Evolutionary conservation across 2,888 invertebrate genomes (phyloP).

Genomic region (Nudaria mundana): DNA sequence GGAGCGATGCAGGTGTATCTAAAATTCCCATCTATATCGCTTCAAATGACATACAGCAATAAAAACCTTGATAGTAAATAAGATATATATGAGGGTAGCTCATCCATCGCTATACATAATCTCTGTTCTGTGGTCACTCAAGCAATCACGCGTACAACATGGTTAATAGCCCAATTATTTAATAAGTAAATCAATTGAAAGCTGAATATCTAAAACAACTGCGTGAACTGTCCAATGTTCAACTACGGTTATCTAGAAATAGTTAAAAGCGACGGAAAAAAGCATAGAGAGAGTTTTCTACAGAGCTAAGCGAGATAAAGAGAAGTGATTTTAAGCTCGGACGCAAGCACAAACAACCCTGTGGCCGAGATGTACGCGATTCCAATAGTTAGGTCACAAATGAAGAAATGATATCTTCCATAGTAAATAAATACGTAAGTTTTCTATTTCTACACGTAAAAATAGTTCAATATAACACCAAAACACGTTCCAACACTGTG

Average conservation of each 20-base stretch:
- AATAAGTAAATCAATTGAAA: slow-evolving; percentile 75
- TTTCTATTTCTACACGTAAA: slow-evolving; percentile 55
- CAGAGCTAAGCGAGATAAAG: slow-evolving; percentile 41
- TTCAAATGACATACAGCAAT: slow-evolving; percentile 28
- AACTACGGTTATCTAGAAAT: slow-evolving; percentile 41
- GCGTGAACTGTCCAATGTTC: slow-evolving; percentile 64
- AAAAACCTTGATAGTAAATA: slow-evolving; percentile 27
- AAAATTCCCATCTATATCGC: slow-evolving; percentile 11
- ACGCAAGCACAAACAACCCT: slow-evolving; percentile 63
- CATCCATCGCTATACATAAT: slow-evolving; percentile 18
- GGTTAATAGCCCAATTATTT: slow-evolving; percentile 71
- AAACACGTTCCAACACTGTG: slow-evolving; percentile 32
- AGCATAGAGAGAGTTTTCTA: slow-evolving; percentile 54
- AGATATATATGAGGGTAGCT: slow-evolving; percentile 31
- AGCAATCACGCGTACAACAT: slow-evolving; percentile 66
- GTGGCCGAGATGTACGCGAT: slow-evolving; percentile 60
- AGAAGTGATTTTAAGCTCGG: slow-evolving; percentile 58
- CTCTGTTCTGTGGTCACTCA: slow-evolving; percentile 56
- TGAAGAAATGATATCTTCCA: slow-evolving; percentile 71
- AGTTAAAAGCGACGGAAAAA: slow-evolving; percentile 39
- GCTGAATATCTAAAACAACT: slow-evolving; percentile 47
- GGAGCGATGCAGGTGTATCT: slow-evolving; percentile 11
- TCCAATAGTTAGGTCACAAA: slow-evolving; percentile 72
- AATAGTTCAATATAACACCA: slow-evolving; percentile 50
- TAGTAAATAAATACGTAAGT: slow-evolving; percentile 74